phyloP scores from a whole-genome alignment of 2,888 invertebrate genomes.

The Bombylius major region DNA sequence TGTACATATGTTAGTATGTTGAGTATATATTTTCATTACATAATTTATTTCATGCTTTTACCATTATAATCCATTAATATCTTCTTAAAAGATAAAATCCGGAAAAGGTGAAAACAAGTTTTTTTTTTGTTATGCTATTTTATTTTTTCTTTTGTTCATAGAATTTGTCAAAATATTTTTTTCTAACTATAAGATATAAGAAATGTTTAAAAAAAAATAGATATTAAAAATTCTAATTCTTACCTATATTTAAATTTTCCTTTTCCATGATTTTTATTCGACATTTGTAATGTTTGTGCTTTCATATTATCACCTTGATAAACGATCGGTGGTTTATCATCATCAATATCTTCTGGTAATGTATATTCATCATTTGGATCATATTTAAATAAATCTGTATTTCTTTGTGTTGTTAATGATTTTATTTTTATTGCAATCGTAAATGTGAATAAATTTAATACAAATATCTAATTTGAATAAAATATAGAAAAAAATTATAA shows the following conservation, averaged over 20 bases:
- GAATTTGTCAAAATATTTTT: too few species aligned
- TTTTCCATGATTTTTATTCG: conserved; percentile 30
- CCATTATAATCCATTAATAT: too few species aligned
- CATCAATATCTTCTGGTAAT: conserved; percentile 32
- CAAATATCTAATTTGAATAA: not conserved
- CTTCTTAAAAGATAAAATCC: too few species aligned
- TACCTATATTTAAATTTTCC: conserved; percentile 28
- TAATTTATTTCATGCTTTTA: too few species aligned
- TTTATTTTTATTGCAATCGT: not conserved
- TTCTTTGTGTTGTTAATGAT: conserved; percentile 20
- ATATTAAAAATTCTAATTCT: not conserved
- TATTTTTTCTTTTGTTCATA: too few species aligned
- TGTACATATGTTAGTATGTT: too few species aligned
- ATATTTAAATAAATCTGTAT: conserved; percentile 32
- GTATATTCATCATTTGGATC: conserved; percentile 31
- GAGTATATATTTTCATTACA: too few species aligned
- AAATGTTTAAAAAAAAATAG: too few species aligned
- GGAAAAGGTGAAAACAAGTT: too few species aligned
- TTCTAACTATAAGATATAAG: too few species aligned
- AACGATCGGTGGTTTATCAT: conserved; percentile 27
- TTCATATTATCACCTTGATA: conserved; percentile 31
- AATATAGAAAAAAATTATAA: not conserved
- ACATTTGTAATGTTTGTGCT: conserved; percentile 28
- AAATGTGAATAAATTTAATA: not conserved
- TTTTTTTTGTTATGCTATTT: too few species aligned